A percentile compares a stretch with the other conserved stretches of the same genome.
These are phyloP conservation scores for Physella acuta DNA, from an alignment of 1,140 invertebrate genomes.

Conservation along the genomic window DNA sequence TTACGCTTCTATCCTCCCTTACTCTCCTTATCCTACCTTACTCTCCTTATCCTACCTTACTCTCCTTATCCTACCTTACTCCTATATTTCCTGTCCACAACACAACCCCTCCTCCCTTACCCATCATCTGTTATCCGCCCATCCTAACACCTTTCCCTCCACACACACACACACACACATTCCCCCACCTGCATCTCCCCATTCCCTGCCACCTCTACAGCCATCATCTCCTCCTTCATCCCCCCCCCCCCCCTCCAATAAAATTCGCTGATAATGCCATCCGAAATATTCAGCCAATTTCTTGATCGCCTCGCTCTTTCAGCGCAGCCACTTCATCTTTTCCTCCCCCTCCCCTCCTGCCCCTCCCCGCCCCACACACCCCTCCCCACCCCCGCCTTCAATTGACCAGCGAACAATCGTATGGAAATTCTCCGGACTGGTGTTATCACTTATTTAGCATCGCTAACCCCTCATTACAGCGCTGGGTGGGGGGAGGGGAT, in stretches of 20 bases:
- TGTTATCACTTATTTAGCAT: background rate
- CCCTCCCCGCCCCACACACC: background rate
- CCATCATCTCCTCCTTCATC: background rate
- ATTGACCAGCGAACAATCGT: too few species aligned
- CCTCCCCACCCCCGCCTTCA: background rate
- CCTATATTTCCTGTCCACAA: background rate
- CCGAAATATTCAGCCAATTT: background rate
- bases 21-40: background rate
- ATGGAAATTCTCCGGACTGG: background rate
- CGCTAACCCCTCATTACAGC: background rate
- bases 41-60: background rate
- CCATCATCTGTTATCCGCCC: background rate
- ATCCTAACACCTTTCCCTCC: background rate
- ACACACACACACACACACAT: background rate
- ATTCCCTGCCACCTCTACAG: background rate
- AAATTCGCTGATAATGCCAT: background rate
- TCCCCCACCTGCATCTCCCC: background rate
- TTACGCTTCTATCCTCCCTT: background rate
- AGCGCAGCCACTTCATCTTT: background rate
- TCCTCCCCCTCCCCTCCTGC: conserved; percentile 2
- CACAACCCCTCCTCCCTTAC: background rate
- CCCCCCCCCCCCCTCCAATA: background rate
- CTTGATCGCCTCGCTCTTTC: background rate
- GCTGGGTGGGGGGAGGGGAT: too few species aligned
- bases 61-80: background rate